Conservation (phyloP, 2,113 vertebrate genomes). For the Isurus oxyrinchus region DNA sequence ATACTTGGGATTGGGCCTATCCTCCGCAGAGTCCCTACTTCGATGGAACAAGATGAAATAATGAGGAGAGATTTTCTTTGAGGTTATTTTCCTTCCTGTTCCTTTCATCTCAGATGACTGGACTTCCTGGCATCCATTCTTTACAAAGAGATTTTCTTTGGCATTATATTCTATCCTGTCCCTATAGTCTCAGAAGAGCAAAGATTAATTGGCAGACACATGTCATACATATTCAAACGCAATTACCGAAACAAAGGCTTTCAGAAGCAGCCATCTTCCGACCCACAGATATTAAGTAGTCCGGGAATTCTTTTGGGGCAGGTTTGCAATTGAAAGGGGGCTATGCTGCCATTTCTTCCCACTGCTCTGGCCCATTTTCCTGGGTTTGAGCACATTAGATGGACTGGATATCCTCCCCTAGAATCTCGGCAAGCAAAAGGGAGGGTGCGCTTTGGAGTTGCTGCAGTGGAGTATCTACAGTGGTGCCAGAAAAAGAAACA, state of each 20-base stretch:
- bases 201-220: not conserved
- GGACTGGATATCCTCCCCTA: not conserved
- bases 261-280: not conserved
- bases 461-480: not conserved
- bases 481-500: not conserved
- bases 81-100: not conserved
- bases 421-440: not conserved
- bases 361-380: not conserved
- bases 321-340: not conserved
- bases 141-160: not conserved
- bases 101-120: not conserved
- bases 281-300: not conserved
- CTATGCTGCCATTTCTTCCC: not conserved
- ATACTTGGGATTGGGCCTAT: not conserved
- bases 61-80: not conserved
- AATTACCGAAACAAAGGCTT: not conserved
- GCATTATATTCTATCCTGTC: not conserved
- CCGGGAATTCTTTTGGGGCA: not conserved
- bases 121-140: not conserved
- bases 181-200: not conserved
- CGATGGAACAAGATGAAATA: not conserved
- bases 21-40: not conserved
- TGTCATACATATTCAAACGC: not conserved
- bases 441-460: not conserved
- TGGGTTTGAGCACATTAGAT: not conserved